phyloP scores from a whole-genome alignment of 2,888 invertebrate genomes.

The Hirtodrosophila histrioides region DNA sequence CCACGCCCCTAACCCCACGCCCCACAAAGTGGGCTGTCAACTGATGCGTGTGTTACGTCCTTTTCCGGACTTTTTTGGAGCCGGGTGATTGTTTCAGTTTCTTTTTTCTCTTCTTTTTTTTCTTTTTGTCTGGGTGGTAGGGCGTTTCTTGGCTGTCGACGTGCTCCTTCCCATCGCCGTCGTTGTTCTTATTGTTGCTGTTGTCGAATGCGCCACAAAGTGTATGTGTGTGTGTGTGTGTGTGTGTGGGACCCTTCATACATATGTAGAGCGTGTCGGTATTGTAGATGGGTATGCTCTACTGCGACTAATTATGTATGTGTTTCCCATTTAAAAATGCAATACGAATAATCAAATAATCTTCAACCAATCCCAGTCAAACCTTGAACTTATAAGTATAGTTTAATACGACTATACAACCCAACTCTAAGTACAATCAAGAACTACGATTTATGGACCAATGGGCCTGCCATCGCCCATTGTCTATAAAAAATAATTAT shows the following conservation, averaged over 20 bases:
- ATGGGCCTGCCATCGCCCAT: too few species aligned
- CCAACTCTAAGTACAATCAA: too few species aligned
- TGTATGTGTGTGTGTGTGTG: conserved; percentile 4
- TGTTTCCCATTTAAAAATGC: not conserved
- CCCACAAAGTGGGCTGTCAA: conserved; percentile 40
- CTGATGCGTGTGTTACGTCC: conserved; percentile 64
- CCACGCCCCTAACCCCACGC: not conserved
- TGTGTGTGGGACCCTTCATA: not conserved
- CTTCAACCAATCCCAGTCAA: too few species aligned
- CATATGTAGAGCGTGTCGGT: not conserved
- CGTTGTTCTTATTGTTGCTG: conserved; percentile 34
- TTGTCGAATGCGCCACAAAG: conserved; percentile 26
- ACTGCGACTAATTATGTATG: conserved; percentile 5
- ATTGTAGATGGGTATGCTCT: not conserved
- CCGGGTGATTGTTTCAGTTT: conserved; percentile 43
- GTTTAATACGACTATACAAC: too few species aligned
- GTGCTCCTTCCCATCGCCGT: conserved; percentile 16
- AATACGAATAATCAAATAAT: too few species aligned
- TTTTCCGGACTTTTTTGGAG: conserved; percentile 60
- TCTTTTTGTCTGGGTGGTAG: not conserved
- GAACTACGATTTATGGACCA: too few species aligned
- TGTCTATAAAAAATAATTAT: too few species aligned
- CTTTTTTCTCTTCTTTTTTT: conserved; percentile 7
- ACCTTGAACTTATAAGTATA: too few species aligned
- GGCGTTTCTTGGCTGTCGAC: conserved; percentile 26